Percentiles rank a stretch among this genome's conserved stretches.
phyloP scores from a whole-genome alignment of 2,113 vertebrate species.

The Psettodes erumei region DNA sequence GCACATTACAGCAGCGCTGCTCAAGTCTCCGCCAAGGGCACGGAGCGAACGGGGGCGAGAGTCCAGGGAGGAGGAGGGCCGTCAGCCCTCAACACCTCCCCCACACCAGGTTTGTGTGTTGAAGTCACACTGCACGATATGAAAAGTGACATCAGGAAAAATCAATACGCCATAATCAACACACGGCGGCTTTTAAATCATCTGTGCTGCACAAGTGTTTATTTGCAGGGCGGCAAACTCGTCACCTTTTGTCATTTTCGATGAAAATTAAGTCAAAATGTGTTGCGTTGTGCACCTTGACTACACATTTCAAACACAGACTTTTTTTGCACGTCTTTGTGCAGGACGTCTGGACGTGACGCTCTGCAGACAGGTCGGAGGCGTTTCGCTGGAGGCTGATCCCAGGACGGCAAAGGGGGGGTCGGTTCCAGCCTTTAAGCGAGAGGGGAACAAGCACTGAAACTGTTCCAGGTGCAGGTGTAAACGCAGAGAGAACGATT shows the following conservation, averaged over 20 bases:
- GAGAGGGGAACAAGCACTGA: not conserved
- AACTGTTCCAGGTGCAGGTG: no score
- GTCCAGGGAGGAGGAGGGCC: no score
- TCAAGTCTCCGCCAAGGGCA: constrained; percentile 51
- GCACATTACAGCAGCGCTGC: constrained; percentile 25
- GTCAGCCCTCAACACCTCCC: no score
- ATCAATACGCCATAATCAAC: not conserved
- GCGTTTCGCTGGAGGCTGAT: not conserved
- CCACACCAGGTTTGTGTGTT: no score
- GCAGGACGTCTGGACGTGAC: no score
- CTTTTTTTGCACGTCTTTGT: no score
- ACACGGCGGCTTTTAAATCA: not conserved
- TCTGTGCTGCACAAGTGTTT: not conserved
- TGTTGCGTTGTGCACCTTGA: not conserved
- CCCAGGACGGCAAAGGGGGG: no score
- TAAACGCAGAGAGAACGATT: not conserved
- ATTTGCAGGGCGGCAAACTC: not conserved
- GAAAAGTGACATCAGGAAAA: no score
- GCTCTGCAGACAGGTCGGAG: not conserved
- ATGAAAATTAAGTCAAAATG: no score
- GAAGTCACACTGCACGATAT: no score
- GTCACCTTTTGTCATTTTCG: no score
- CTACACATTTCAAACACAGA: not conserved
- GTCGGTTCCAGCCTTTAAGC: not conserved
- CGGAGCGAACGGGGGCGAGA: constrained; percentile 32